Evolutionary conservation across 2,113 vertebrate species (phyloP).

Genomic region (Eidolon helvum): DNA sequence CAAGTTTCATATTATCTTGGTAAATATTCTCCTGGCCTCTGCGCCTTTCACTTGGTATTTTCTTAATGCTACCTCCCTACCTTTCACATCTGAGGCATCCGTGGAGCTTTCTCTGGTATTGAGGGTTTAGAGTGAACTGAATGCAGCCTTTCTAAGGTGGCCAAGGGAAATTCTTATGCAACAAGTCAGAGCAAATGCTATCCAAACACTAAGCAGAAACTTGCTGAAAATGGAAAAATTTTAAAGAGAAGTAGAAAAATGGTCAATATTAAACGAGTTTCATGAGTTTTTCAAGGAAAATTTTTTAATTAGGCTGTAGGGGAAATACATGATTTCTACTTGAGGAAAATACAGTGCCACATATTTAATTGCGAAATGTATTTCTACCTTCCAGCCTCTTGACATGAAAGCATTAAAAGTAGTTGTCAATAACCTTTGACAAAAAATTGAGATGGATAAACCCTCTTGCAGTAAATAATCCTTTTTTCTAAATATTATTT

Average conservation of each 20-base stretch:
- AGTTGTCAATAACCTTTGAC: not conserved
- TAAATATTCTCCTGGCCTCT: not conserved
- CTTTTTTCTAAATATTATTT: conserved; percentile 10
- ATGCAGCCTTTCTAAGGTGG: not conserved
- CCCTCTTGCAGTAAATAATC: not conserved
- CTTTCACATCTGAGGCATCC: fast-evolving
- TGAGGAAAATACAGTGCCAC: not conserved
- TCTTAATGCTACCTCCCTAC: not conserved
- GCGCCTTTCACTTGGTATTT: not conserved
- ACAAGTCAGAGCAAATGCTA: not conserved
- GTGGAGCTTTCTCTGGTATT: not conserved
- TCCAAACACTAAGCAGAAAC: not conserved
- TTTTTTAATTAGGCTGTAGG: not conserved
- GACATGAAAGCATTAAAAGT: not conserved
- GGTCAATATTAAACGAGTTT: not conserved
- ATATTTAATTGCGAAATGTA: not conserved
- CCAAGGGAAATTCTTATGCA: not conserved
- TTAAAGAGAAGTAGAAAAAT: not conserved
- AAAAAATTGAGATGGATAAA: not conserved
- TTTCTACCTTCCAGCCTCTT: not conserved
- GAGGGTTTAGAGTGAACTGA: not conserved
- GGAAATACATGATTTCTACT: not conserved
- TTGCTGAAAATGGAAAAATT: not conserved
- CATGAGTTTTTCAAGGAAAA: not conserved
- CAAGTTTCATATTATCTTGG: not conserved